Evolutionary conservation across 1,140 invertebrate species (phyloP), one percentile per base, ranked within the genome.

Genomic region (Neotoxoptera formosana): DNA sequence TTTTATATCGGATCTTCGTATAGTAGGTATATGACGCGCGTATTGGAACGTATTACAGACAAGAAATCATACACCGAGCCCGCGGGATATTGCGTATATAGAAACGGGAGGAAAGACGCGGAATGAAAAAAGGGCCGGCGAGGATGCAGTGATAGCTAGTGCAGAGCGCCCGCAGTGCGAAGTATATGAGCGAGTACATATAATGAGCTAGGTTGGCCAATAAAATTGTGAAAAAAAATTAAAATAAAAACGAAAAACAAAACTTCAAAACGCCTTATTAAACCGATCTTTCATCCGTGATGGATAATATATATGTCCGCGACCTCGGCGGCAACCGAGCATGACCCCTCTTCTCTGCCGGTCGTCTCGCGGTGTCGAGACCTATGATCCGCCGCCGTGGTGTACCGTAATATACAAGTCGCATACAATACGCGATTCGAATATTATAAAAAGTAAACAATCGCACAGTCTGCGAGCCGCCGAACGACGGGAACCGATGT

Each of bases 251-350:
- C 41, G 2, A 45, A 23, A 86, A 47, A 30, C 17, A 7, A 51
- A 67, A 67, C 47, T 25, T 4, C 60, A 60, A 90, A 90, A 60
- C 34, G 14, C 21, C 48, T 53, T 89, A 89, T 90, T 90, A 90
- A 90, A 67, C 56, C 56, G 89, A 67, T 67, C 56, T 47, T 41
- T 90, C 53, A n/a, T 90, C 89, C 89, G 53, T 90, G 41, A 8
- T n/a, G n/a, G n/a, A n/a, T n/a, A n/a, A n/a, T n/a, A n/a, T n/a
- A 53, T 23, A 51, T 34, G 30, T 20, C 6, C 21, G 25, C 47
- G 56, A 76, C 90, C 90, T 91, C 90, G 90, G 56, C 90, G 90
- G 56, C 60, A 91, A 41, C 47, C 90, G 60, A 76, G 90, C 90
- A 76, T 91, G 90, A 76, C 90, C 60, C n/a, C 60, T 76, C 53